phyloP scores from a whole-genome alignment of 2,888 invertebrate genomes.

The Pimpla rufipes region DNA sequence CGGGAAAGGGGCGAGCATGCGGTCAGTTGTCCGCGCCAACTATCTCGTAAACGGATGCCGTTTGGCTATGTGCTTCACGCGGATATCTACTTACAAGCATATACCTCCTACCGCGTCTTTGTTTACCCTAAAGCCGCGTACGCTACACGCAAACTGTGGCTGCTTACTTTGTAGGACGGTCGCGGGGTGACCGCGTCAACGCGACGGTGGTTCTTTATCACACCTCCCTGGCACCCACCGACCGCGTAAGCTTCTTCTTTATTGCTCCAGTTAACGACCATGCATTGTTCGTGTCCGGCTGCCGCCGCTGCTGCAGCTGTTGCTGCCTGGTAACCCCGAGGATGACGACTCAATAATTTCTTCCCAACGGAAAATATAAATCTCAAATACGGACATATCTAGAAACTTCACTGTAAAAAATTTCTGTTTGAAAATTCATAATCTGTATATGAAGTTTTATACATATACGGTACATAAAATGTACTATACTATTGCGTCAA shows the following conservation, averaged over 20 bases:
- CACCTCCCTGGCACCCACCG: conserved; percentile 37
- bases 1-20: conserved; percentile 57
- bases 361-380: conserved; percentile 25
- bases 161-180: conserved; percentile 76
- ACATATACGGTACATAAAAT: no score
- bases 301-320: no score
- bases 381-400: no score
- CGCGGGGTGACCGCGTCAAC: conserved; percentile 63
- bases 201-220: conserved; percentile 31
- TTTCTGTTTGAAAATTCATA: no score
- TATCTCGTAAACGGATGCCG: conserved; percentile 64
- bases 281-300: conserved; percentile 77
- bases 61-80: conserved; percentile 69
- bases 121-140: neutral
- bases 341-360: conserved; percentile 78
- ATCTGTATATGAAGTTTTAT: no score
- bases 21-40: conserved; percentile 10
- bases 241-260: conserved; percentile 67
- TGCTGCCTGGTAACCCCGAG: conserved; percentile 1
- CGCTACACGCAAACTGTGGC: neutral
- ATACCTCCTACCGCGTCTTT: conserved; percentile 62
- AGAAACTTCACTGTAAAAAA: no score
- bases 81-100: conserved; percentile 72
- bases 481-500: no score
- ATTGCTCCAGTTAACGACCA: conserved; percentile 79